phyloP scores from a whole-genome alignment of 2,113 vertebrate genomes.

The Todiramphus saurophagus region DNA sequence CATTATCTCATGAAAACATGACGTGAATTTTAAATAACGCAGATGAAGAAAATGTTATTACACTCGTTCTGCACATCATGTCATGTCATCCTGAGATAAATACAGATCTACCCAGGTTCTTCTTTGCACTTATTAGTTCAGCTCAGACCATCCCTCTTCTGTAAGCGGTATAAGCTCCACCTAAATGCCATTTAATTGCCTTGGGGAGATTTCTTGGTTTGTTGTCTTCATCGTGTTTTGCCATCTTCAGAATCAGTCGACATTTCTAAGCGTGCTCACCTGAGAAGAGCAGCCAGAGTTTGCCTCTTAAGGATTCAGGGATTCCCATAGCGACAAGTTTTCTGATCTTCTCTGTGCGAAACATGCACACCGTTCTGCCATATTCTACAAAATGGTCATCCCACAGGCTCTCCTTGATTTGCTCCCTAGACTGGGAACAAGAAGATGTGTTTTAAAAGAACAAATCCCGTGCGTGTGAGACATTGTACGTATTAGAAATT shows the following conservation, averaged over 20 bases:
- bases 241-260: not conserved
- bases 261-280: slow-evolving; percentile 70
- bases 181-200: not conserved
- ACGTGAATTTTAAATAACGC: not conserved
- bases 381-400: slow-evolving; percentile 89
- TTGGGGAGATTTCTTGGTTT: not conserved
- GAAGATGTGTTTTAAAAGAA: not conserved
- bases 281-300: slow-evolving; percentile 93
- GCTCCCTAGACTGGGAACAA: slow-evolving; percentile 79
- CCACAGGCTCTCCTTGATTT: slow-evolving; percentile 87
- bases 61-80: not conserved
- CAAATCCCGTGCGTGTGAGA: not conserved
- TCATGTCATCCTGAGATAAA: not conserved
- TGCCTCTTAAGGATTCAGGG: slow-evolving; percentile 88
- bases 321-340: slow-evolving; percentile 92
- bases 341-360: slow-evolving; percentile 90
- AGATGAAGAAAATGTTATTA: slow-evolving; percentile 6
- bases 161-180: not conserved
- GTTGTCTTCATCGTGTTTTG: not conserved
- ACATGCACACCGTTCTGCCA: slow-evolving; percentile 93
- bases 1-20: not conserved
- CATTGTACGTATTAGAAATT: not conserved
- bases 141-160: not conserved
- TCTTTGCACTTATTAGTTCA: not conserved
- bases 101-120: not conserved